These are phyloP conservation scores for Macrotus californicus DNA, from an alignment of 2,113 vertebrate species.

Conservation along the genomic window DNA sequence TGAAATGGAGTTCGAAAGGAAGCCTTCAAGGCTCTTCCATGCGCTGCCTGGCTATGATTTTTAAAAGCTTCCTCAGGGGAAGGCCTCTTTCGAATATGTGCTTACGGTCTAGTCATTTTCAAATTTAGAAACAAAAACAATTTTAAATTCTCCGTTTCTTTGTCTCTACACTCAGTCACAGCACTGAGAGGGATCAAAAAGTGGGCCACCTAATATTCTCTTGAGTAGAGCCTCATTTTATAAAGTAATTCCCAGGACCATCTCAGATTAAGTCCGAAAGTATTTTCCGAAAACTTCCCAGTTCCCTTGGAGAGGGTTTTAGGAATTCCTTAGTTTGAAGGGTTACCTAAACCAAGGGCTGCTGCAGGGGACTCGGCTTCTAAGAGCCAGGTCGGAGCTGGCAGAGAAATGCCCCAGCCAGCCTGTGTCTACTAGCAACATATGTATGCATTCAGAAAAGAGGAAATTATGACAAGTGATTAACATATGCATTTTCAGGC, in stretches of 20 bases:
- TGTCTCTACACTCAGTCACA: neutral
- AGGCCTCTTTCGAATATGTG: neutral
- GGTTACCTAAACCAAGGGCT: neutral
- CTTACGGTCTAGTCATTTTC: conserved; percentile 32
- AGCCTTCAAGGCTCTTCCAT: neutral
- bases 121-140: conserved; percentile 39
- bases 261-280: conserved; percentile 3
- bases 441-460: neutral
- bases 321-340: neutral
- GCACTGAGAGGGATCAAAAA: neutral
- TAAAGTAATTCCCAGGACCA: neutral
- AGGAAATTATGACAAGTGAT: neutral
- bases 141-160: neutral
- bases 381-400: neutral
- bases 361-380: neutral
- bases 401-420: neutral
- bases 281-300: neutral
- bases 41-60: neutral
- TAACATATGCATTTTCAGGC: neutral
- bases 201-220: neutral
- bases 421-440: neutral
- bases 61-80: neutral
- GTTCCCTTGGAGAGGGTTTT: neutral
- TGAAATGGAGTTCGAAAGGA: conserved; percentile 20
- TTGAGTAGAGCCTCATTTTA: neutral